These are phyloP conservation scores for Scatophagus argus DNA, from an alignment of 2,113 vertebrate species.

Conservation along the genomic window DNA sequence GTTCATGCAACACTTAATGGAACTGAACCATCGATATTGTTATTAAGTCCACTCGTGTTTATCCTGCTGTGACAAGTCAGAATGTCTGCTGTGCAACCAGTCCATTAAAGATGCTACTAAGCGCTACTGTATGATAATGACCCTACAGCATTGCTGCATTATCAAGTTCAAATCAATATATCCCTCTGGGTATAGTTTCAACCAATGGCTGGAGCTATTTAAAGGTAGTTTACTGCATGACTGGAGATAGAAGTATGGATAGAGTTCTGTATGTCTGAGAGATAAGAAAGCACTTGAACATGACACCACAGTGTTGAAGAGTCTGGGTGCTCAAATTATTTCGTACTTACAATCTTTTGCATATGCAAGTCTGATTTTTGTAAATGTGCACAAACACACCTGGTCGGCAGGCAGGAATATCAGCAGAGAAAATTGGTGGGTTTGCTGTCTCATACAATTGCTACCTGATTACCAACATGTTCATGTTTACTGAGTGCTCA, in stretches of 20 bases:
- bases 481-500: slow-evolving; percentile 32
- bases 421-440: slow-evolving; percentile 33
- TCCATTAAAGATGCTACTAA: not conserved
- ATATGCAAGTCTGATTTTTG: not conserved
- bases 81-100: too few species aligned
- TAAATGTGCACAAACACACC: slow-evolving; percentile 12
- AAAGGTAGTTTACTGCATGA: not conserved
- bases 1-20: too few species aligned
- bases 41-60: too few species aligned
- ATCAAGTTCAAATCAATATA: slow-evolving; percentile 1
- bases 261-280: not conserved
- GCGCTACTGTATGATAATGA: not conserved
- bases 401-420: not conserved
- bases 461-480: slow-evolving; percentile 52
- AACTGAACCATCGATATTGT: too few species aligned
- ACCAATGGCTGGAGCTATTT: slow-evolving; percentile 1
- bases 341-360: not conserved
- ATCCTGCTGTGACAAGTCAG: too few species aligned
- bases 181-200: not conserved
- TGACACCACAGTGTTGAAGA: not conserved
- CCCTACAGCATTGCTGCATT: not conserved
- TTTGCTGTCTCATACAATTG: slow-evolving; percentile 52
- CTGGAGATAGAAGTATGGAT: not conserved
- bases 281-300: slow-evolving; percentile 9
- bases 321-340: not conserved